These are phyloP conservation scores for Spheniscus humboldti DNA, from an alignment of 2,797 vertebrate species.

Conservation along the genomic window DNA sequence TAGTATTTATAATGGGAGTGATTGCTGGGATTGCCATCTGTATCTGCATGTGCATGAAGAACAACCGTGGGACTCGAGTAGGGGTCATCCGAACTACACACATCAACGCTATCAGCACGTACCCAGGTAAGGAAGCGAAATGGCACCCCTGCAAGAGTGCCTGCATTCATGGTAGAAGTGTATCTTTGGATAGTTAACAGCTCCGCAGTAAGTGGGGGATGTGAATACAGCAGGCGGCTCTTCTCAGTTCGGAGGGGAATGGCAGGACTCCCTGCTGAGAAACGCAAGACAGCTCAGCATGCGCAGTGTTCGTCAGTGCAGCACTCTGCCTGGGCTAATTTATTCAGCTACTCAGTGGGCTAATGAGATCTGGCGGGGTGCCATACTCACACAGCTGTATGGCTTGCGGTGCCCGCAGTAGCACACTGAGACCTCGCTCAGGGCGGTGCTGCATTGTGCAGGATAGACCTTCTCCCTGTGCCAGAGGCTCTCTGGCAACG, in stretches of 20 bases:
- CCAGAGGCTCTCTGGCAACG: not conserved
- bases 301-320: fast-evolving
- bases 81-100: slow-evolving; percentile 81
- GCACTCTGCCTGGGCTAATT: not conserved
- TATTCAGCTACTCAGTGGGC: not conserved
- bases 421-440: not conserved
- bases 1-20: slow-evolving; percentile 91
- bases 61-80: slow-evolving; percentile 78
- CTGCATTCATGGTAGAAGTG: not conserved
- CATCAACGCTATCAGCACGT: slow-evolving; percentile 82
- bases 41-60: slow-evolving; percentile 92
- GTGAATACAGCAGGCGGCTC: not conserved
- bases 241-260: fast-evolving
- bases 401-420: not conserved
- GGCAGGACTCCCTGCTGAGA: not conserved
- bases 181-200: not conserved
- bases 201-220: not conserved
- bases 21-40: slow-evolving; percentile 87
- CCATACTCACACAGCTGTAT: not conserved
- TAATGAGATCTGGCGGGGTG: not conserved
- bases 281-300: not conserved
- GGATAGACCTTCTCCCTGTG: not conserved
- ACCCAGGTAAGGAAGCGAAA: slow-evolving; percentile 73
- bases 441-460: not conserved
- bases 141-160: not conserved